Evolutionary conservation across 2,888 invertebrate genomes (phyloP), one percentile per base, ranked within the genome.

Genomic region (Drosophila quinaria): DNA sequence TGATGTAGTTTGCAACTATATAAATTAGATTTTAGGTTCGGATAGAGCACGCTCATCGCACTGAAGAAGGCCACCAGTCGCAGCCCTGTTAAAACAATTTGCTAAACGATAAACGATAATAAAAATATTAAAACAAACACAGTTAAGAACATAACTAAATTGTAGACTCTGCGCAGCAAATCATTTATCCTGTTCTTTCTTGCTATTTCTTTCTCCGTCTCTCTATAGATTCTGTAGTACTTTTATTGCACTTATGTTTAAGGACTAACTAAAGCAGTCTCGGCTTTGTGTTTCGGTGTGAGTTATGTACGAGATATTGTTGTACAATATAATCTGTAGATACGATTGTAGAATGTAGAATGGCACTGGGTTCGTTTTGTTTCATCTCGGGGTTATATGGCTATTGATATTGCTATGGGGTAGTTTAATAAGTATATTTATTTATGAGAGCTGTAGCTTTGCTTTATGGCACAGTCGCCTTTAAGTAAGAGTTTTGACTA

Each of bases 241-340:
- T 42, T 63, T 42, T 89, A 87, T 89, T 88, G 87, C 89, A 88
- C 89, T 86, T 81, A 83, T 71, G 70, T 64, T 75, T 80, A 83
- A 78, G 78, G 78, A 85, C 85, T 87, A 85, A 82, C 87, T 85
- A 85, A 84, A 87, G 87, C 85, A 85, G 87, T 87, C 87, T 85
- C 82, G 87, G 76, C 82, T 87, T 70, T 74, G 68, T 61, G 54
- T 69, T 60, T 59, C 70, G 62, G 64, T 80, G 67, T 74, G 63
- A 17, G 52, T 35, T 54, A 61, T 54, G 69, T 58, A 44, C 33
- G 64, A 61, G 58, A 65, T 61, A 33, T 17, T 39, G 15, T 49
- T 44, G 15, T 49, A 19, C 35, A 35, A 22, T 42, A 19, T 41
- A 35, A 22, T 42, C 55, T 33, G 33, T 55, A 37, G 56, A 47